Evolutionary conservation across 2,888 invertebrate species (phyloP), one percentile per base, ranked within the genome.

Genomic region (Melieria omissa): DNA sequence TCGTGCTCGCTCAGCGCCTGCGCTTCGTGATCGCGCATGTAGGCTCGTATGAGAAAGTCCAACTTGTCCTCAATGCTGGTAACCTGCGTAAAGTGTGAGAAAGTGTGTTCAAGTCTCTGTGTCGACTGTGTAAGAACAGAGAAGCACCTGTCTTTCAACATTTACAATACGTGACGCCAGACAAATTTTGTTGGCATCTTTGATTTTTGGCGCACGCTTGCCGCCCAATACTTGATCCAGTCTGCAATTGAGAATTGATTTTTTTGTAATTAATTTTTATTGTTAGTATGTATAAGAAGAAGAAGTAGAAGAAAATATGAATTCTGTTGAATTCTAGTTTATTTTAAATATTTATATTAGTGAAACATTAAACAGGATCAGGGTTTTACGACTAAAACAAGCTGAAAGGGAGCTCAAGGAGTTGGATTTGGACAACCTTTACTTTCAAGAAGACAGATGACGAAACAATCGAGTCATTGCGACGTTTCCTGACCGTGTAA

Each of bases 161-260:
- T 67, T 67, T 5, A 67, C 67, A 16, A 67, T 52, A 12, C 67
- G 60, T 6, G 67, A 67, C 49, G 67, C 67, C 16, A 67, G 52
- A 16, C 67, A 67, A 41, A 67, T 61, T 60, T 67, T 67, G 0
- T 49, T 44, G 3, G 67, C 60, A 61, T 67, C 67, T 14, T 67
- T 67, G 5, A 67, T 67, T 67, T 67, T 67, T 16, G 67, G 67
- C 12, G 67, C 67, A 14, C 67, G 67, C 7, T 67, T 67, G 44
- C 67, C 67, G 16, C 67, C 67, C 8, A 67, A 67, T 5, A 67
- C 60, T 4, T 60, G 60, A 61, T 67, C 67, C 60, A 67, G n/a
- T 67, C 67, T 67, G 12, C 1, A 49, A 49, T 8, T 16, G 29
- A 54, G 12, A 10, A 42, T 29, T 41, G 42, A 12, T 12, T 41